Evolutionary conservation across 2,888 invertebrate genomes (phyloP), one percentile per base, ranked within the genome.

Genomic region (Stomorhina lunata): DNA sequence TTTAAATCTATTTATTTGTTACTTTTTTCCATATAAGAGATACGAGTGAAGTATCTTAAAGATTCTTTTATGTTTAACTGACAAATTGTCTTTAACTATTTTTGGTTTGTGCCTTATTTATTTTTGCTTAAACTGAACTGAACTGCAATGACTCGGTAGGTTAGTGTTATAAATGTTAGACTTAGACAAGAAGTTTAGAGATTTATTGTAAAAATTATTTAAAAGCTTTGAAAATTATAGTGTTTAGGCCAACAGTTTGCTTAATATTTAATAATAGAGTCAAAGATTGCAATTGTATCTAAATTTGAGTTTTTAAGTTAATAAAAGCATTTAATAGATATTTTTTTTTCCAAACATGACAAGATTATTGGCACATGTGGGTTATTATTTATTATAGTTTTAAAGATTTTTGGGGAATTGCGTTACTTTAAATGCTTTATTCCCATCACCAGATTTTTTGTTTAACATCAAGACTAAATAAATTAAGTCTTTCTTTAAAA

Each of bases 401-500:
- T 9, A 32, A 32, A 32, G 9, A 32, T 9, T 6, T 32, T 9
- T 6, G 9, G 32, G 9, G 9, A 32, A 32, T 32, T 6, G 9
- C 43, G 17, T 43, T 43, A 43, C 32, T 6, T n/a, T n/a, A n/a
- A n/a, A n/a, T n/a, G n/a, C n/a, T n/a, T n/a, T n/a, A n/a, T n/a
- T n/a, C n/a, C n/a, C n/a, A n/a, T n/a, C n/a, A n/a, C n/a, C n/a
- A n/a, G n/a, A n/a, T n/a, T n/a, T n/a, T n/a, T n/a, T n/a, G n/a
- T n/a, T n/a, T n/a, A n/a, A n/a, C n/a, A n/a, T n/a, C n/a, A 66
- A 25, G 6, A 66, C 4, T 9, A 43, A 68, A 50, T 61, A 77
- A 77, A 77, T 77, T 53, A 77, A 77, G 61, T 69, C 77, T 69
- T 69, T 69, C 77, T 77, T 75, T 25, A 75, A 75, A 65, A 37